phyloP scores from a whole-genome alignment of 2,113 vertebrate species.

The Sander vitreus region DNA sequence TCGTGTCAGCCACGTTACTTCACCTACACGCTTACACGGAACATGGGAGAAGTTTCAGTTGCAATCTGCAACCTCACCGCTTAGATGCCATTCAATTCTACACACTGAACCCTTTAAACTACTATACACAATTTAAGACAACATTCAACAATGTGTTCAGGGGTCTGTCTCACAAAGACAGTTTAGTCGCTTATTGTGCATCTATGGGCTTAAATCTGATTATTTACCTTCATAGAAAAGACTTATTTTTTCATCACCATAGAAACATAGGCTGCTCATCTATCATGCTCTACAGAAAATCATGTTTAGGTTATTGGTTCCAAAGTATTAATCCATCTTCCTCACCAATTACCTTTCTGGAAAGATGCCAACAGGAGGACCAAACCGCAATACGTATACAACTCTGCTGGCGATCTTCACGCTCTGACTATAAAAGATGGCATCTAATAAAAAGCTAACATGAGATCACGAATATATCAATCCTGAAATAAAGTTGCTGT shows the following conservation, averaged over 20 bases:
- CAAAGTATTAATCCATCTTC: background rate
- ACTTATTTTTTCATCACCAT: background rate
- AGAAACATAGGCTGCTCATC: slow-evolving; percentile 1
- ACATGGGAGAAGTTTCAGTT: too few species aligned
- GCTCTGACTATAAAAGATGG: background rate
- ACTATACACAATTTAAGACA: background rate
- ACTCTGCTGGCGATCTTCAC: background rate
- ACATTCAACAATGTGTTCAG: background rate
- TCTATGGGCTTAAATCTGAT: background rate
- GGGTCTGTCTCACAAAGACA: background rate
- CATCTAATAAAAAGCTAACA: background rate
- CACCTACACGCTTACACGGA: too few species aligned
- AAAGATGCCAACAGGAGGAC: slow-evolving; percentile 3
- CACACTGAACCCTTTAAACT: too few species aligned
- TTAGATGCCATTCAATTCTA: too few species aligned
- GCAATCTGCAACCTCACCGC: too few species aligned
- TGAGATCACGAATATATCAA: background rate
- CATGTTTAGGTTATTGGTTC: slow-evolving; percentile 2
- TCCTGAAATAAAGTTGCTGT: background rate
- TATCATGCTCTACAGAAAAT: slow-evolving; percentile 16
- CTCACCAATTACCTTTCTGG: slow-evolving; percentile 24
- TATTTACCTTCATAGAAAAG: background rate
- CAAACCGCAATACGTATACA: background rate
- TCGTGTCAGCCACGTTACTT: too few species aligned
- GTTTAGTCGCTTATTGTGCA: background rate